These are phyloP conservation scores for Danio kyathit DNA, from an alignment of 2,797 vertebrate species.

Conservation along the genomic window DNA sequence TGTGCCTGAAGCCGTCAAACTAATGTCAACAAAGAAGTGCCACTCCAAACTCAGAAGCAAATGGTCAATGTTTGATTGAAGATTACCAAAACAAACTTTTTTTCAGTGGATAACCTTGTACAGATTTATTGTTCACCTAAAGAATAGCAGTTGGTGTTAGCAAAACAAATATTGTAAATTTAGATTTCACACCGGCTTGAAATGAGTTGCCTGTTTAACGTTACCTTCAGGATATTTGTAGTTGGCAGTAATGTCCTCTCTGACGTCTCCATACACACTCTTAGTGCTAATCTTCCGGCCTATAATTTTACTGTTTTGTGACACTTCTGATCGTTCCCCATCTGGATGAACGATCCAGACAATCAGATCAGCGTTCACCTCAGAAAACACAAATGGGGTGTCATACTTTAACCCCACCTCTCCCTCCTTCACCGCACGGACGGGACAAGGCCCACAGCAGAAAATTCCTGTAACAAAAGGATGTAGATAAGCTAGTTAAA, in stretches of 20 bases:
- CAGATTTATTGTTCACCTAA: too few species aligned
- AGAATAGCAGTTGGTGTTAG: too few species aligned
- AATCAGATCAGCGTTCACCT: slow-evolving; percentile 83
- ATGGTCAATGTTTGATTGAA: too few species aligned
- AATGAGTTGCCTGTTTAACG: background rate
- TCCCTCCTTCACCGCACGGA: slow-evolving; percentile 80
- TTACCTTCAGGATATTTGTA: slow-evolving; percentile 95
- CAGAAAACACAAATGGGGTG: slow-evolving; percentile 79
- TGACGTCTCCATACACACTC: slow-evolving; percentile 82
- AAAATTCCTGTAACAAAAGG: slow-evolving; percentile 70
- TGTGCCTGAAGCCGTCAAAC: too few species aligned
- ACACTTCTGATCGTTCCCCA: slow-evolving; percentile 63
- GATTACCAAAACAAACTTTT: too few species aligned
- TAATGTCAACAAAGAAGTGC: too few species aligned
- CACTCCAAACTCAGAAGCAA: too few species aligned
- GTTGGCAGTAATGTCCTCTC: slow-evolving; percentile 86
- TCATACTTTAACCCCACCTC: slow-evolving; percentile 80
- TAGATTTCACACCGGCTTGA: too few species aligned
- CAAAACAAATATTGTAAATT: too few species aligned
- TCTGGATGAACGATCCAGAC: slow-evolving; percentile 70
- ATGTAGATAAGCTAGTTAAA: background rate
- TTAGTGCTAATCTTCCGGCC: slow-evolving; percentile 93
- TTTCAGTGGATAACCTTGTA: too few species aligned
- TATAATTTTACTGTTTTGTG: slow-evolving; percentile 65
- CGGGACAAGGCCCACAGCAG: slow-evolving; percentile 83